A percentile compares a stretch with the other conserved stretches of the same genome.
phyloP scores from a whole-genome alignment of 2,888 invertebrate species.

The Cheilosia vernalis region DNA sequence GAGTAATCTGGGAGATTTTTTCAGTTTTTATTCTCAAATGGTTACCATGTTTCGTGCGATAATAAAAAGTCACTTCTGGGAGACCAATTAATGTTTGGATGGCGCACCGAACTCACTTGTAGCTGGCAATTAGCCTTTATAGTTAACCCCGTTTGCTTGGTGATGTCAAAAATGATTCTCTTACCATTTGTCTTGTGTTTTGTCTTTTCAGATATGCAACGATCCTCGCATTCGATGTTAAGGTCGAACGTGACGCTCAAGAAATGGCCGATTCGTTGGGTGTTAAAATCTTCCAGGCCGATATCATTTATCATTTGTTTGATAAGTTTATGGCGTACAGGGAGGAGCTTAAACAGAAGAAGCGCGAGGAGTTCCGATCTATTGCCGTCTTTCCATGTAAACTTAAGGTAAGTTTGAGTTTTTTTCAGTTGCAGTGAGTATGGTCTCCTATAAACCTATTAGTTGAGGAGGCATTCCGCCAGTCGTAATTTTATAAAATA shows the following conservation, averaged over 20 bases:
- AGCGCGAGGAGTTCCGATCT: slow-evolving; percentile 97
- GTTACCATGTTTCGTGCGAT: slow-evolving; percentile 18
- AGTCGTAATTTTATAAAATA: too few relatives aligned
- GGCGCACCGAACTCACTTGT: slow-evolving; percentile 8
- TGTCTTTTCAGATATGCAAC: slow-evolving; percentile 91
- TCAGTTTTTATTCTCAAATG: slow-evolving; percentile 38
- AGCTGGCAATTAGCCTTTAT: slow-evolving; percentile 9
- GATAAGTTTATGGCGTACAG: slow-evolving; percentile 97
- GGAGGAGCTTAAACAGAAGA: slow-evolving; percentile 94
- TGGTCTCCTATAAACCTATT: too few relatives aligned
- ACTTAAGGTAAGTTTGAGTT: slow-evolving; percentile 87
- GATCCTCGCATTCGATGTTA: slow-evolving; percentile 99
- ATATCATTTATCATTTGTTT: slow-evolving; percentile 99
- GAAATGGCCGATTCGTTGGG: slow-evolving; percentile 97
- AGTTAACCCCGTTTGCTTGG: slow-evolving; percentile 3
- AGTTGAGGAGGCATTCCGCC: too few relatives aligned
- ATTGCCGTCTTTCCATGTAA: slow-evolving; percentile 99
- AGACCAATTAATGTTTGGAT: slow-evolving; percentile 26
- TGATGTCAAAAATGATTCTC: slow-evolving; percentile 11
- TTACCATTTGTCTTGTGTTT: slow-evolving; percentile 14
- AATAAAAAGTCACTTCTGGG: slow-evolving; percentile 15
- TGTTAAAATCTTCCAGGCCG: slow-evolving; percentile 98
- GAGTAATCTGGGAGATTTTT: slow-evolving; percentile 25
- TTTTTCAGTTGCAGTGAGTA: too few relatives aligned
- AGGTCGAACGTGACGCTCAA: slow-evolving; percentile 98